Evolutionary conservation across 2,797 vertebrate species (phyloP).

Genomic region (Hippocampus kuda): DNA sequence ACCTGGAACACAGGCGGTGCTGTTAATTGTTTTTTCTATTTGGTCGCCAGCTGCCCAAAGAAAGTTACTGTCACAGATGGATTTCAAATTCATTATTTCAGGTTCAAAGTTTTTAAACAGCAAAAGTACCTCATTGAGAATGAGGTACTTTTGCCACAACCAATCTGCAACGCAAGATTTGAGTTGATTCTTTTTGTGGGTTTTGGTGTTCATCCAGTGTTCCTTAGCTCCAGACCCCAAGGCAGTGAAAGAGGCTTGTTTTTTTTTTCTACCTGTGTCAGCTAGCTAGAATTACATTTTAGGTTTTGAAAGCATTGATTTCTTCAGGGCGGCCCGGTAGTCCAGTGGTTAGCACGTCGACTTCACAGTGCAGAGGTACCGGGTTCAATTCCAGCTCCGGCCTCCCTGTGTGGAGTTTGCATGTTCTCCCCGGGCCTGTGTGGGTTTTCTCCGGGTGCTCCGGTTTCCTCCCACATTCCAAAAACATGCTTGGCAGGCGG

Average conservation of each 20-base stretch:
- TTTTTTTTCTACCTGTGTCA: neutral
- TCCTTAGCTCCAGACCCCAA: neutral
- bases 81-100: slow-evolving; percentile 3
- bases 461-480: too few species aligned
- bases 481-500: too few species aligned
- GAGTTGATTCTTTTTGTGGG: neutral
- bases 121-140: neutral
- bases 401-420: too few species aligned
- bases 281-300: neutral
- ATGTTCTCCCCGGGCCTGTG: too few species aligned
- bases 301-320: neutral
- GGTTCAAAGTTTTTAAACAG: neutral
- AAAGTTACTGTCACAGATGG: neutral
- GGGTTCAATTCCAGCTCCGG: too few species aligned
- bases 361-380: too few species aligned
- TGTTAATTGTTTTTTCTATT: neutral
- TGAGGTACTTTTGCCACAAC: too few species aligned
- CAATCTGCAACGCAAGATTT: neutral
- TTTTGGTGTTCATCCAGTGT: neutral
- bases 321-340: neutral
- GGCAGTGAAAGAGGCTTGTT: neutral
- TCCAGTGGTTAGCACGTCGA: too few species aligned
- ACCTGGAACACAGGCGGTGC: neutral
- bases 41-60: neutral
- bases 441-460: too few species aligned